phyloP scores from a whole-genome alignment of 2,797 vertebrate genomes.

The Antrozous pallidus region DNA sequence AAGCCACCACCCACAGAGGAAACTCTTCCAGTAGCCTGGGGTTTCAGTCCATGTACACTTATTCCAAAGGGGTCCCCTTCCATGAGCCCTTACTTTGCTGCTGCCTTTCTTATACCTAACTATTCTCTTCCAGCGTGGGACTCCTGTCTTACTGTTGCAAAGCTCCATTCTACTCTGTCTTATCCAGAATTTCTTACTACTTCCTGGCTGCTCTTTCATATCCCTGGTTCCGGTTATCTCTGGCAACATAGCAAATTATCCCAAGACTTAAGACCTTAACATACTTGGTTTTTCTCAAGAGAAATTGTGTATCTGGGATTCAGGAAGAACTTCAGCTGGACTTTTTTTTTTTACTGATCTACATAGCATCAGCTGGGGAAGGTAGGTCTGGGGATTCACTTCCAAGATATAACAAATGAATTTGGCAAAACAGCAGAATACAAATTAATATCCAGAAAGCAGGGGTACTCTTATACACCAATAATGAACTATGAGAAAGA shows the following conservation, averaged over 20 bases:
- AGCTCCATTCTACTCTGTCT: background rate
- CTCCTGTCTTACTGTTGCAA: background rate
- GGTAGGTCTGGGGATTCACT: background rate
- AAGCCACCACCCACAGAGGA: background rate
- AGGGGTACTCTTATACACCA: background rate
- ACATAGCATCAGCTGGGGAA: background rate
- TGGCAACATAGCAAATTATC: background rate
- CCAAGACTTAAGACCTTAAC: background rate
- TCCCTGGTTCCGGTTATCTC: background rate
- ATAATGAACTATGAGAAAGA: background rate
- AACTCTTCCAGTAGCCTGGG: background rate
- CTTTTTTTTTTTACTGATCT: background rate
- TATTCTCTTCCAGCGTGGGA: background rate
- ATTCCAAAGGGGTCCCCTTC: background rate
- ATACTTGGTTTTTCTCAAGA: constrained; percentile 16
- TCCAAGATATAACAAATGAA: background rate
- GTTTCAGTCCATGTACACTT: background rate
- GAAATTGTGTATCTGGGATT: background rate
- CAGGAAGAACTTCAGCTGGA: background rate
- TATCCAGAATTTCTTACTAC: background rate
- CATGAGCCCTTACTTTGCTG: background rate
- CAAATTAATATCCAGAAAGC: background rate
- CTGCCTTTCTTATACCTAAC: background rate
- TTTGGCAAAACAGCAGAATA: background rate
- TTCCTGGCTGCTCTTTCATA: background rate